Evolutionary conservation across 2,888 invertebrate species (phyloP).

Genomic region (Galerucella nymphaeae): DNA sequence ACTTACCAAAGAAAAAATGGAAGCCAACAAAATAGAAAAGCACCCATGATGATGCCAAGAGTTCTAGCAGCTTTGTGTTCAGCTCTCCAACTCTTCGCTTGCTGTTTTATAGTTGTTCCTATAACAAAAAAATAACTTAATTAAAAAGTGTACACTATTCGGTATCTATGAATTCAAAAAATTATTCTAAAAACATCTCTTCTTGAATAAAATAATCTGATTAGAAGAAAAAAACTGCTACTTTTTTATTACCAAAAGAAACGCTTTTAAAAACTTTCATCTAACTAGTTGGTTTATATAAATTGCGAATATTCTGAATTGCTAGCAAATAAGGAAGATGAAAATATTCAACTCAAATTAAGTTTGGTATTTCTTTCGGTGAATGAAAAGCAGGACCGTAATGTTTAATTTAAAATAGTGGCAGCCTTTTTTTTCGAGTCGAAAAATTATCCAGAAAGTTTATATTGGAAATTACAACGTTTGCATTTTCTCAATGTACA

Average conservation of each 20-base stretch:
- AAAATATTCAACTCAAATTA: background rate
- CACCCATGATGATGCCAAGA: constrained; percentile 95
- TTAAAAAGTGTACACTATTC: no score
- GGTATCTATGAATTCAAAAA: no score
- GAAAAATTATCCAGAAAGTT: no score
- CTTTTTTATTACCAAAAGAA: background rate
- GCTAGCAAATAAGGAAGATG: background rate
- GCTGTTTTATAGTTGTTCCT: constrained; percentile 79
- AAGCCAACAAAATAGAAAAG: constrained; percentile 94
- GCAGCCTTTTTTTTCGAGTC: no score
- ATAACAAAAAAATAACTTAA: constrained; percentile 54
- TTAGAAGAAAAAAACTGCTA: background rate
- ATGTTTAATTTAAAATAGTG: background rate
- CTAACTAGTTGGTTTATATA: background rate
- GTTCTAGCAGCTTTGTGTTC: constrained; percentile 95
- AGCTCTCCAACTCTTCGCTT: constrained; percentile 84
- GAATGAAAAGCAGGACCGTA: background rate
- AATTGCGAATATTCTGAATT: background rate
- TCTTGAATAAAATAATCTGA: background rate
- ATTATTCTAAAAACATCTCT: background rate
- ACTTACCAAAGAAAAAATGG: constrained; percentile 96
- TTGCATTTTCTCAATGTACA: background rate
- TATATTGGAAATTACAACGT: no score
- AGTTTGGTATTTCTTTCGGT: background rate
- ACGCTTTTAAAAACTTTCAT: background rate